Evolutionary conservation across 2,113 vertebrate species (phyloP).

Genomic region (Aleadryas rufinucha): DNA sequence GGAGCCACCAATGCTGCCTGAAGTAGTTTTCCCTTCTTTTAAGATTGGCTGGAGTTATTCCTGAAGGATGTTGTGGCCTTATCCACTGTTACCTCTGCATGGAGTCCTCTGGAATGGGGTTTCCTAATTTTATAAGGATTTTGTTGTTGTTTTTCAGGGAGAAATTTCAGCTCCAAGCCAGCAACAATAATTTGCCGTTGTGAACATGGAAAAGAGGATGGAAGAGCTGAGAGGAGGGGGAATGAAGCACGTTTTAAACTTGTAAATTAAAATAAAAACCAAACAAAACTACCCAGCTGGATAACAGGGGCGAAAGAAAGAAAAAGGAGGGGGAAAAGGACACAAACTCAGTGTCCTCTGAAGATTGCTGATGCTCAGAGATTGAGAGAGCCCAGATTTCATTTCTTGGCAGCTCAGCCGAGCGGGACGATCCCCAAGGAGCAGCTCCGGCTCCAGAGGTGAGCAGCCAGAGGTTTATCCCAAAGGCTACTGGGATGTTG

Average conservation of each 20-base stretch:
- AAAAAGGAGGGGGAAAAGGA: background rate
- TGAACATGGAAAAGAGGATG: background rate
- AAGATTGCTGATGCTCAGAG: conserved; percentile 46
- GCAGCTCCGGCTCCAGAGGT: conserved; percentile 1
- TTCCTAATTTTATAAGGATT: background rate
- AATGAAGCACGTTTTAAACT: background rate
- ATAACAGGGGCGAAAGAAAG: background rate
- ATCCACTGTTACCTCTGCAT: rapidly evolving
- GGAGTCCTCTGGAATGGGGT: background rate
- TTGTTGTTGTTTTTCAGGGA: background rate
- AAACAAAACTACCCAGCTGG: background rate
- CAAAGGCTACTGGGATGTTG: conserved; percentile 15
- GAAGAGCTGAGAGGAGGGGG: background rate
- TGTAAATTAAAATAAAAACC: background rate
- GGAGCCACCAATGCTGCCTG: background rate
- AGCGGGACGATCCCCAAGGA: conserved; percentile 15
- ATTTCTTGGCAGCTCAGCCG: conserved; percentile 24
- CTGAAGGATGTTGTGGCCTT: background rate
- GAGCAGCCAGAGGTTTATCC: conserved; percentile 42
- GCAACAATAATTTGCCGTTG: background rate
- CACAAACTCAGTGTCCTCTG: background rate
- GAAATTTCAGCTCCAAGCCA: background rate
- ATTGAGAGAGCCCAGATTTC: conserved; percentile 48
- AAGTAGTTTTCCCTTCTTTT: background rate
- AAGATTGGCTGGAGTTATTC: too few species aligned